These are phyloP conservation scores for Ophion ventricosus DNA, from an alignment of 2,888 invertebrate species.

Conservation along the genomic window DNA sequence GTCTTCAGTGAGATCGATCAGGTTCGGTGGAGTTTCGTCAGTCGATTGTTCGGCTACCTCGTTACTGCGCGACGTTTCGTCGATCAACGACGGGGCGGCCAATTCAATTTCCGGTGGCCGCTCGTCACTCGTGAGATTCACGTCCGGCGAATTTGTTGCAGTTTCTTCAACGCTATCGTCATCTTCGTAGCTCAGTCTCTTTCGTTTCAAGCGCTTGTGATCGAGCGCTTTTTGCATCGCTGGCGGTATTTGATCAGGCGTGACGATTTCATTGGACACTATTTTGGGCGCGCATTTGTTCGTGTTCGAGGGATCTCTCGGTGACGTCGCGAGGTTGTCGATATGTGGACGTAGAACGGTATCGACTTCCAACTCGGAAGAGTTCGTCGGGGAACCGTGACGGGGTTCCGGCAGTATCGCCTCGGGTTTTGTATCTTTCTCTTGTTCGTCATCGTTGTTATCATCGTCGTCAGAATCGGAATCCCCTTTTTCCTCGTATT, in stretches of 20 bases:
- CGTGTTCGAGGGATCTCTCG: slow-evolving; percentile 18
- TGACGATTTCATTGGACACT: slow-evolving; percentile 76
- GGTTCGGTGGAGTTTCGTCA: background rate
- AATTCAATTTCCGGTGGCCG: background rate
- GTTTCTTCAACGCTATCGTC: background rate
- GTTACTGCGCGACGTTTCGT: background rate
- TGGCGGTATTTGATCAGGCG: slow-evolving; percentile 74
- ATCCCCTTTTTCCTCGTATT: slow-evolving; percentile 56
- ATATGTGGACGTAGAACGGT: background rate
- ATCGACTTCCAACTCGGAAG: slow-evolving; percentile 58
- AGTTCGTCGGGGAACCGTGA: slow-evolving; percentile 68
- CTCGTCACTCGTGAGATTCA: background rate
- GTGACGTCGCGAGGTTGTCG: slow-evolving; percentile 3
- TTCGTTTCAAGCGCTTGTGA: slow-evolving; percentile 32
- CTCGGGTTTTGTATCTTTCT: slow-evolving; percentile 72
- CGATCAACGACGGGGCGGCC: background rate
- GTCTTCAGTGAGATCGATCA: slow-evolving; percentile 68
- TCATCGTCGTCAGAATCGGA: slow-evolving; percentile 23
- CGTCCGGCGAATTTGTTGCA: background rate
- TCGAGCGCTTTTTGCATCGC: slow-evolving; percentile 71
- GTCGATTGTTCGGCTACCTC: background rate
- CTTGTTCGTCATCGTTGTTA: slow-evolving; percentile 44
- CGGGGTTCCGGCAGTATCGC: slow-evolving; percentile 58
- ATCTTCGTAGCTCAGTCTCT: slow-evolving; percentile 13
- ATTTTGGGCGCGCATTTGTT: slow-evolving; percentile 71